Evolutionary conservation across 2,797 vertebrate genomes (phyloP).

Genomic region (Chelidonichthys spinosus): DNA sequence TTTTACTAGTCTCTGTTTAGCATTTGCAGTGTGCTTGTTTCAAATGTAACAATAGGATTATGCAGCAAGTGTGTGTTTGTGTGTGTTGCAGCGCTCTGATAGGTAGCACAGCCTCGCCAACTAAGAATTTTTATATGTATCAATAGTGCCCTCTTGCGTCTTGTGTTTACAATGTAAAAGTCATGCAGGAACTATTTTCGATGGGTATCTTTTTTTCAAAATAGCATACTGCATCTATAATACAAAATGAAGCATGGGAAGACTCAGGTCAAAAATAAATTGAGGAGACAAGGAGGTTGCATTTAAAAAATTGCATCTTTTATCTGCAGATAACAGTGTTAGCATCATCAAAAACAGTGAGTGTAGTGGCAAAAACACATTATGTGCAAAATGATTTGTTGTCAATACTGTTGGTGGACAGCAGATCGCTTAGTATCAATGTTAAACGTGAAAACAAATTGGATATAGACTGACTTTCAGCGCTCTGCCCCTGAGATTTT

Average conservation of each 20-base stretch:
- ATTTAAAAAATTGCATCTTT: neutral
- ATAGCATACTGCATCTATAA: neutral
- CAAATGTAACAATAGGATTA: conserved; percentile 42
- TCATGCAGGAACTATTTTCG: too few species aligned
- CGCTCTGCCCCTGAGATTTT: neutral
- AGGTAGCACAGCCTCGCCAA: neutral
- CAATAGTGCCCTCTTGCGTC: conserved; percentile 85
- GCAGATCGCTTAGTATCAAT: neutral
- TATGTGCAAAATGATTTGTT: neutral
- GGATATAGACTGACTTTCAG: conserved; percentile 7
- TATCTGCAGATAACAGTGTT: neutral
- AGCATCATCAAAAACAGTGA: neutral
- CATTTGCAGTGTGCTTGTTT: conserved; percentile 30
- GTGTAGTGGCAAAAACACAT: neutral
- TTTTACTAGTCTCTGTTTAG: conserved; percentile 33
- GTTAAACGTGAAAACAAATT: neutral
- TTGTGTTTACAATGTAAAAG: neutral
- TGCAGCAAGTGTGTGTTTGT: conserved; percentile 44
- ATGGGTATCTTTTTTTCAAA: neutral
- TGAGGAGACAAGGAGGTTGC: neutral
- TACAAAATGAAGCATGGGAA: neutral
- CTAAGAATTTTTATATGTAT: conserved; percentile 42
- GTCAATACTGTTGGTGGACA: neutral
- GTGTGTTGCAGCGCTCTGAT: conserved; percentile 14
- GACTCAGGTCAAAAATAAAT: neutral